Evolutionary conservation across 1,140 invertebrate genomes (phyloP).

Genomic region (Argopecten irradians): DNA sequence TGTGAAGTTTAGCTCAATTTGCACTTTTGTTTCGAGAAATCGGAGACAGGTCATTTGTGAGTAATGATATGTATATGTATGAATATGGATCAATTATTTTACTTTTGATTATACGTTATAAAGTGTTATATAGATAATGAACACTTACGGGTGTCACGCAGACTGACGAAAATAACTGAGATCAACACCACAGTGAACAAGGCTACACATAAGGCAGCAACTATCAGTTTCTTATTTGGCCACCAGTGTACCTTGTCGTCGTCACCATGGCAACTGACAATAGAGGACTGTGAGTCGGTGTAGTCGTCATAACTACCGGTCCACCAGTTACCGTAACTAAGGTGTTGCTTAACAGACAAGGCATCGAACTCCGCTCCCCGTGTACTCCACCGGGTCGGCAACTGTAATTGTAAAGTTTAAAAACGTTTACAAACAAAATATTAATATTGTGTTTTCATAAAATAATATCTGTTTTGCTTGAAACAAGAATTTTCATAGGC

Average conservation of each 20-base stretch:
- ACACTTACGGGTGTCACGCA: background rate
- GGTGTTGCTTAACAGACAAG: background rate
- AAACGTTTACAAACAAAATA: too few species aligned
- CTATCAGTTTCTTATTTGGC: background rate
- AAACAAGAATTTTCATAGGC: too few species aligned
- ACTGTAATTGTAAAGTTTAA: too few species aligned
- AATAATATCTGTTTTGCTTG: too few species aligned
- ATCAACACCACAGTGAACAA: background rate
- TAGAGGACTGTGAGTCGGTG: background rate
- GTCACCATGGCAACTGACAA: background rate
- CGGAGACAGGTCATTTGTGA: too few species aligned
- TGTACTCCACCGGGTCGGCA: background rate
- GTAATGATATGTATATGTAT: too few species aligned
- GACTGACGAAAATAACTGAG: background rate
- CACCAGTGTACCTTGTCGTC: background rate
- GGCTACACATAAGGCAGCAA: background rate
- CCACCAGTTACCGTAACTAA: background rate
- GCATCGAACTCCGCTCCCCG: background rate
- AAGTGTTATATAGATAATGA: background rate
- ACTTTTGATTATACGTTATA: too few species aligned
- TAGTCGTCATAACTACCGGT: background rate
- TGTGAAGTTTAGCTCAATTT: too few species aligned
- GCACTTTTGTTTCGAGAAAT: too few species aligned
- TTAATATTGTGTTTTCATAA: too few species aligned
- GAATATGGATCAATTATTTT: too few species aligned